phyloP scores from a whole-genome alignment of 2,113 vertebrate genomes.

The Thalassoma bifasciatum region DNA sequence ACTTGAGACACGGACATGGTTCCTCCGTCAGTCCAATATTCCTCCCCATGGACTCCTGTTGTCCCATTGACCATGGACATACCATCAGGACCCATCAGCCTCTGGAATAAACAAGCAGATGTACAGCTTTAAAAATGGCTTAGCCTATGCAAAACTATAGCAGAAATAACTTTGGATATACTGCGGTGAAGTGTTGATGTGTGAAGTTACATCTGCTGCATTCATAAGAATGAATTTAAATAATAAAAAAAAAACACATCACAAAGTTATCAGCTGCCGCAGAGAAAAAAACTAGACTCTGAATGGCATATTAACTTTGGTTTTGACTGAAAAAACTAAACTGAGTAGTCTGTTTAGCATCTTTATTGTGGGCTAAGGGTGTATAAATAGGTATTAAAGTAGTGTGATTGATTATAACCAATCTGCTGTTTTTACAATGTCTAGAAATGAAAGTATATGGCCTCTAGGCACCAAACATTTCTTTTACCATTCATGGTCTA shows the following conservation, averaged over 20 bases:
- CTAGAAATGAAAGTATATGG: too few relatives aligned
- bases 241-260: too few relatives aligned
- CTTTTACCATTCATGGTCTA: too few relatives aligned
- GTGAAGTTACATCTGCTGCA: background rate
- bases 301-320: conserved; percentile 42
- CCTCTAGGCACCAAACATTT: too few relatives aligned
- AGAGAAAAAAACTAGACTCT: conserved; percentile 13
- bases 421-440: too few relatives aligned
- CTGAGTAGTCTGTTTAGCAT: conserved; percentile 10
- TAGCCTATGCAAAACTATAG: background rate
- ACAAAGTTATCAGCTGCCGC: background rate
- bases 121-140: background rate
- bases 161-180: too few relatives aligned
- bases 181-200: too few relatives aligned
- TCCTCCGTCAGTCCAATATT: conserved; percentile 90
- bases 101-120: conserved; percentile 77
- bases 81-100: conserved; percentile 94
- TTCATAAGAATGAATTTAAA: too few relatives aligned
- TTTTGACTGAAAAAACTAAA: conserved; percentile 17
- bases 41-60: conserved; percentile 88
- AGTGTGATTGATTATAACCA: too few relatives aligned
- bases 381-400: background rate
- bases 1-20: conserved; percentile 88
- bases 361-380: conserved; percentile 20
- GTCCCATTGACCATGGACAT: conserved; percentile 93